Conservation (phyloP, 2,113 vertebrate species). For the Dinomys branickii region DNA sequence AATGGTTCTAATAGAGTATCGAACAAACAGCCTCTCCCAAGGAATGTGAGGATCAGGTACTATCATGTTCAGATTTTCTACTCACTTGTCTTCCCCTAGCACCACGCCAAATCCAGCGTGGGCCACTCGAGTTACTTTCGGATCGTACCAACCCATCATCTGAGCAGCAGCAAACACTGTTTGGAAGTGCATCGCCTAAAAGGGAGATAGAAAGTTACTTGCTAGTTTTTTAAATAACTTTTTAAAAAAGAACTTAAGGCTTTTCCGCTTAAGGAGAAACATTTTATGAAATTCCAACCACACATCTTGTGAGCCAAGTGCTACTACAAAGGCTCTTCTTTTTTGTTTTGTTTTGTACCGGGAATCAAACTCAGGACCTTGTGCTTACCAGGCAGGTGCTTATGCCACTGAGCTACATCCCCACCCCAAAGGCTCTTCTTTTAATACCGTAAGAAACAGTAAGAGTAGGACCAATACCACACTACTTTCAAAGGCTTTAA, state of each 20-base stretch:
- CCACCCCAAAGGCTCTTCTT: neutral
- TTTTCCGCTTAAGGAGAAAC: neutral
- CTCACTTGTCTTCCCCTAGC: conserved; percentile 98
- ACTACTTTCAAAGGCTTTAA: neutral
- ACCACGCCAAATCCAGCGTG: conserved; percentile 97
- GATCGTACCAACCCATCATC: conserved; percentile 97
- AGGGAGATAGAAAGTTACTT: conserved; percentile 29
- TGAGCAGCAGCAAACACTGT: conserved; percentile 92
- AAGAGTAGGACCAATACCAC: neutral
- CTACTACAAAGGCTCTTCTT: neutral
- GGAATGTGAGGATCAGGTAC: neutral
- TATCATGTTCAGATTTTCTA: conserved; percentile 21
- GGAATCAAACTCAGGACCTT: too few species aligned
- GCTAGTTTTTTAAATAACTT: neutral
- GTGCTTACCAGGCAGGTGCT: too few species aligned
- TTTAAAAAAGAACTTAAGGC: neutral
- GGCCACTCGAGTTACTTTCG: conserved; percentile 92
- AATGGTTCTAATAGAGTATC: neutral
- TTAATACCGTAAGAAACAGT: neutral
- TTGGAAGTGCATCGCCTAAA: conserved; percentile 93
- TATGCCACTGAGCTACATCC: too few species aligned
- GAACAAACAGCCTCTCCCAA: neutral
- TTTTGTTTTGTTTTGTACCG: neutral
- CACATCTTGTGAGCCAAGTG: neutral
- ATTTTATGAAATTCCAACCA: neutral